These are phyloP conservation scores for Papilio elwesi DNA, from an alignment of 2,888 invertebrate genomes.

Conservation along the genomic window DNA sequence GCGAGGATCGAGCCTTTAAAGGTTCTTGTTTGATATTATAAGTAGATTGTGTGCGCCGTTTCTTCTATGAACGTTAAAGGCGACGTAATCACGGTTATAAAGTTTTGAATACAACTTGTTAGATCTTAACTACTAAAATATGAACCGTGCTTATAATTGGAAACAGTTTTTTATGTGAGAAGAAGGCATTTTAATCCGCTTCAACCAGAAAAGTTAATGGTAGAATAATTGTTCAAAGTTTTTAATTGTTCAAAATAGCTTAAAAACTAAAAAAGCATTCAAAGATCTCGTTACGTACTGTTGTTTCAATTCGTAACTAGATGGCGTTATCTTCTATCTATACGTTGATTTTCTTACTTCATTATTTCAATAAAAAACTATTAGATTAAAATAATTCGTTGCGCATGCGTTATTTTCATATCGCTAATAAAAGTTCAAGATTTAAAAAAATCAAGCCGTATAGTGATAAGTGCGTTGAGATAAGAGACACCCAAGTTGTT, in stretches of 20 bases:
- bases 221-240: too few relatives aligned
- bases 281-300: too few relatives aligned
- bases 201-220: too few relatives aligned
- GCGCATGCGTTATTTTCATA: constrained; percentile 19
- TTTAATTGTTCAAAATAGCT: too few relatives aligned
- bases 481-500: constrained; percentile 38
- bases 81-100: neutral
- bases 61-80: constrained; percentile 19
- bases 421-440: constrained; percentile 5
- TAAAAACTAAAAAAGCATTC: too few relatives aligned
- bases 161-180: neutral
- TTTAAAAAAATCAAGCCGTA: constrained; percentile 26
- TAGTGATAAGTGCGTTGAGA: constrained; percentile 24
- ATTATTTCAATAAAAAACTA: neutral
- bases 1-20: constrained; percentile 3
- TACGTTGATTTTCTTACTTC: too few relatives aligned
- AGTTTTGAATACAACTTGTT: constrained; percentile 2
- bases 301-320: too few relatives aligned
- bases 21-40: constrained; percentile 19
- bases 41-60: constrained; percentile 9
- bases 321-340: too few relatives aligned
- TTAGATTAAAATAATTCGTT: neutral
- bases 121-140: neutral
- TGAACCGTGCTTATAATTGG: neutral
- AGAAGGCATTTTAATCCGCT: too few relatives aligned